Percentiles rank a stretch among this genome's conserved stretches.
Conservation (phyloP, 2,888 invertebrate genomes). For the Polyommatus iphigenia region DNA sequence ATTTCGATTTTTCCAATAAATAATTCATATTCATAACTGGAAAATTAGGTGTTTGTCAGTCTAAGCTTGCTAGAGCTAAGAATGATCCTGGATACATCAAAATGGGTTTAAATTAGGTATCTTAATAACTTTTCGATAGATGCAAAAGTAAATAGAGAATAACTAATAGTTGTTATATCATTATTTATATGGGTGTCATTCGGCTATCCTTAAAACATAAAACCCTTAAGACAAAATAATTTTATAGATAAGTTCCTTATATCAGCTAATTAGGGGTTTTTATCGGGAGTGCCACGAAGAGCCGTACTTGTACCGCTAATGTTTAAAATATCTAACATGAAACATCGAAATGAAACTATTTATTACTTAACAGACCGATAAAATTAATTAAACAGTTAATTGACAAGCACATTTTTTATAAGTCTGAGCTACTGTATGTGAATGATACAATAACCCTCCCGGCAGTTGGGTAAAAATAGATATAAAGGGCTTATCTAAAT, state of each 20-base stretch:
- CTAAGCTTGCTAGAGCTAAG: too few relatives aligned
- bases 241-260: neutral
- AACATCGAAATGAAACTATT: neutral
- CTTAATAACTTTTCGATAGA: too few relatives aligned
- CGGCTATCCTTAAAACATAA: neutral
- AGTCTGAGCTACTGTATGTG: neutral
- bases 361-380: neutral
- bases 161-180: neutral
- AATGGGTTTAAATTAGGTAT: too few relatives aligned
- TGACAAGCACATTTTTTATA: neutral
- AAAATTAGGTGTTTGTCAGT: too few relatives aligned
- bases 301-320: neutral
- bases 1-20: too few relatives aligned
- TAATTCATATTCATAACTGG: too few relatives aligned
- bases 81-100: too few relatives aligned
- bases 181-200: neutral
- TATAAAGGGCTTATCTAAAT: neutral
- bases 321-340: neutral
- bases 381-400: neutral
- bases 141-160: too few relatives aligned
- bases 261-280: constrained; percentile 1
- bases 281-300: neutral
- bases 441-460: too few relatives aligned
- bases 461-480: too few relatives aligned
- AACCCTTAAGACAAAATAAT: neutral